phyloP scores from a whole-genome alignment of 2,888 invertebrate genomes.

The Lepeophtheirus nordmannii region DNA sequence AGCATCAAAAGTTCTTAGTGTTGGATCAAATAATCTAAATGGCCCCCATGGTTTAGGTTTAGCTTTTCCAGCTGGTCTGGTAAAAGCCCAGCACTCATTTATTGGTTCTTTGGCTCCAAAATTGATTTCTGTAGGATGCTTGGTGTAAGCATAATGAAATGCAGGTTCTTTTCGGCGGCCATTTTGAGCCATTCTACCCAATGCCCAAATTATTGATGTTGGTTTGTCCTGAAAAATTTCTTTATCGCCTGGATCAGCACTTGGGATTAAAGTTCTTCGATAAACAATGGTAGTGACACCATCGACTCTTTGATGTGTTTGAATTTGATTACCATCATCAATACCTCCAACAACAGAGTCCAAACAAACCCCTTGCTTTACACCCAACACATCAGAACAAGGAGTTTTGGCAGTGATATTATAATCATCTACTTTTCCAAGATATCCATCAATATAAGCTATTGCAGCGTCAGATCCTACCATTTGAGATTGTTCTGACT shows the following conservation, averaged over 20 bases:
- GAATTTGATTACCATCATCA: slow-evolving; percentile 62
- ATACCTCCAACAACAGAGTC: slow-evolving; percentile 63
- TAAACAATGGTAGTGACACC: slow-evolving; percentile 65
- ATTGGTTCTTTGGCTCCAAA: not conserved
- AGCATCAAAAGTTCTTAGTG: slow-evolving; percentile 60
- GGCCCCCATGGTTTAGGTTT: slow-evolving; percentile 40
- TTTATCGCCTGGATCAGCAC: slow-evolving; percentile 60
- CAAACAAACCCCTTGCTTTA: slow-evolving; percentile 68
- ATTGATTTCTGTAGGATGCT: slow-evolving; percentile 50
- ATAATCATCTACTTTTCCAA: slow-evolving; percentile 63
- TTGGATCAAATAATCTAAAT: slow-evolving; percentile 39
- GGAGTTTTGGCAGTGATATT: slow-evolving; percentile 60
- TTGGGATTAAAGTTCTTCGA: slow-evolving; percentile 54
- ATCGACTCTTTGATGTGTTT: slow-evolving; percentile 51
- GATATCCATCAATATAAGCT: slow-evolving; percentile 52
- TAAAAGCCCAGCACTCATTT: slow-evolving; percentile 6
- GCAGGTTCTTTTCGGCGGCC: slow-evolving; percentile 47
- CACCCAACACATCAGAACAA: slow-evolving; percentile 71
- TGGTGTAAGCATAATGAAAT: slow-evolving; percentile 64
- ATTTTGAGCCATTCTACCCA: slow-evolving; percentile 54
- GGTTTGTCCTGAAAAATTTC: slow-evolving; percentile 48
- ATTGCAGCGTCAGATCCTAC: slow-evolving; percentile 67
- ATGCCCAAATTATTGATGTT: slow-evolving; percentile 60
- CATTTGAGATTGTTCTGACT: slow-evolving; percentile 54
- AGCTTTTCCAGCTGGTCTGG: not conserved